Evolutionary conservation across 2,797 vertebrate genomes (phyloP).

Genomic region (Trachops cirrhosus): DNA sequence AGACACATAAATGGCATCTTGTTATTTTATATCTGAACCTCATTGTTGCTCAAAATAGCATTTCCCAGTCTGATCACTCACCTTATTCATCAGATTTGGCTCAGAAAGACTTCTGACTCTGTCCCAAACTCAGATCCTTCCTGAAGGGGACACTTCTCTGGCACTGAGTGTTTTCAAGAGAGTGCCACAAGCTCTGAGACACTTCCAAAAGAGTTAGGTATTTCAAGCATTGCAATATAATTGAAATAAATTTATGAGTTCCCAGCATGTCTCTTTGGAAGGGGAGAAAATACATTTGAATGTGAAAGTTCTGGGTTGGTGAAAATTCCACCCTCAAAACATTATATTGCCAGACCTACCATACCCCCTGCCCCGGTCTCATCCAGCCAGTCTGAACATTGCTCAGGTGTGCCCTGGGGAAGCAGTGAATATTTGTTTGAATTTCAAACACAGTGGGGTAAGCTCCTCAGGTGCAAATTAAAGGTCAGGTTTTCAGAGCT

Average conservation of each 20-base stretch:
- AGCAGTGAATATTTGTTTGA: background rate
- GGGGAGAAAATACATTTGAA: background rate
- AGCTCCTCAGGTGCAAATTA: background rate
- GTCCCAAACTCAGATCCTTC: background rate
- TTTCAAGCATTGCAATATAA: background rate
- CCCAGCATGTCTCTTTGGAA: background rate
- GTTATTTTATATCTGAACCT: background rate
- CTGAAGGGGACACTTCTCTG: background rate
- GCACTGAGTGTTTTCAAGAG: background rate
- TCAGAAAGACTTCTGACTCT: background rate
- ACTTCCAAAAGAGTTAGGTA: background rate
- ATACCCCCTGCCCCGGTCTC: rapidly evolving
- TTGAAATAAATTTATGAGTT: background rate
- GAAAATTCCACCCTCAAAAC: background rate
- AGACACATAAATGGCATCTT: background rate
- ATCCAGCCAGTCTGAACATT: background rate
- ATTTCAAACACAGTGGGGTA: background rate
- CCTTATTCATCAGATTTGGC: background rate
- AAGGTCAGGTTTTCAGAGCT: background rate
- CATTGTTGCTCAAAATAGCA: background rate
- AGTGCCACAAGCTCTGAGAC: background rate
- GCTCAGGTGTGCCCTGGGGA: background rate
- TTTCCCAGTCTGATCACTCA: background rate
- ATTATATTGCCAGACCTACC: background rate
- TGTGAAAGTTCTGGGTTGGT: background rate